Base-by-base conservation (phyloP, 2,888 invertebrate species). In the Junonia oenone region DNA sequence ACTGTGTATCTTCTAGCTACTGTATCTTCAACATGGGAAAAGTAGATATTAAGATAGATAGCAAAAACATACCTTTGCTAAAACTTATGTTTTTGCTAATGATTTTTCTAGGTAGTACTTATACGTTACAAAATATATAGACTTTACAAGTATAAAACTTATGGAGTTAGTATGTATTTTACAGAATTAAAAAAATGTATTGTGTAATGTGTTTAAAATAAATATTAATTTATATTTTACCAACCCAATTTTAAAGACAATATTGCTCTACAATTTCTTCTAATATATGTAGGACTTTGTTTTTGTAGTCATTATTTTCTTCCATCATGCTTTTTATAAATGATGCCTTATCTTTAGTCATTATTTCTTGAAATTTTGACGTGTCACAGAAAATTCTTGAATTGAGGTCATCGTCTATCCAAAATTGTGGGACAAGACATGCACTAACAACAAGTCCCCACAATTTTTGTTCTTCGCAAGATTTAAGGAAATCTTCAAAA, bases 261-360 rank as follows among this genome's bases (percentile, higher is more conserved):
- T 87, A 92, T 64, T 77, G 79, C 61, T 91, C 88, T 45, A 92
- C 76, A 51, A 93, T 83, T 71, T 93, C 92, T 63, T 91, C 81
- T 55, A 93, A 80, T 70, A 93, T 81, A 63, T 91, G 89, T 57
- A 88, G 77, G 19, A 93, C 71, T 51, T 91, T 90, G 38, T 75
- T 70, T 59, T 81, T 86, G 66, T 92, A 93, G 13, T 84, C 65
- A 2, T 71, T 61, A 74, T 92, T 91, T 2, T 73, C 67, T 63
- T 82, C 67, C 72, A 93, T 93, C 69, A 92, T 92, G 63, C 83
- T 78, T 55, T 86, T 71, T 47, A 93, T 90, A 64, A 92, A 91
- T 14, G 84, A 74, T 5, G 86, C 86, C 66, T 93, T 91, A 65
- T 92, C 86, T 47, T 76, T 81, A 2, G 79, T 81, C 5, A 92